Base-by-base conservation (phyloP, 1,140 invertebrate species). In the Listronotus bonariensis region DNA sequence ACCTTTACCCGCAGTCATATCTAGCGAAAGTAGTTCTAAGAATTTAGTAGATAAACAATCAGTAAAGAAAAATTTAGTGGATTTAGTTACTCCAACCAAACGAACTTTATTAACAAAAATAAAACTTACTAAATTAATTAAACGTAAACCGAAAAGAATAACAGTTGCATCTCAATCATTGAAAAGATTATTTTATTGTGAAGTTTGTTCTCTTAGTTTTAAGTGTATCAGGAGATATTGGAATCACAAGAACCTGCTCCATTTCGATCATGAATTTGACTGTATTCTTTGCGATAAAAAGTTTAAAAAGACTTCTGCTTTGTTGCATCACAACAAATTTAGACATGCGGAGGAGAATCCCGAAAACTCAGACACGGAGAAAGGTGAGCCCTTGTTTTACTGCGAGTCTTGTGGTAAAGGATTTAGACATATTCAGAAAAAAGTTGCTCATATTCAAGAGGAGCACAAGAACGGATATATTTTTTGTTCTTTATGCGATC, bases 271-370 rank as follows among this genome's bases (percentile, higher is more conserved):
- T 18, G 31, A n/a, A 3, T 49, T 49, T 49, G 31, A 12, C 20
- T 49, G 46, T 32, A n/a, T 49, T 20, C 6, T 20, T 49, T 49
- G 46, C n/a, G 31, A 49, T 49, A 49, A 49, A 32, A 20, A 49
- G 20, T 49, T 49, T 26, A 26, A 18, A 49, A 49, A 49, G 11
- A 49, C 46, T 6, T 49, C 46, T 12, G 46, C 46, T n/a, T 18
- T 49, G 31, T 49, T 49, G n/a, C 46, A 49, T 32, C 46, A 49
- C n/a, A 49, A 7, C 5, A 49, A 49, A 18, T 49, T 20, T 49
- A 20, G 11, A 18, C 46, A 49, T 32, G 18, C 3, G n/a, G 31
- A 49, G 9, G 6, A 9, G 3, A 26, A n/a, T 12, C 14, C 7
- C 1, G 5, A 20, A 3, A 36, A 36, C 7, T 26, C 11, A 5